A percentile compares a stretch with the other conserved stretches of the same genome.
Conservation (phyloP, 1,140 invertebrate genomes). For the Atta cephalotes region DNA sequence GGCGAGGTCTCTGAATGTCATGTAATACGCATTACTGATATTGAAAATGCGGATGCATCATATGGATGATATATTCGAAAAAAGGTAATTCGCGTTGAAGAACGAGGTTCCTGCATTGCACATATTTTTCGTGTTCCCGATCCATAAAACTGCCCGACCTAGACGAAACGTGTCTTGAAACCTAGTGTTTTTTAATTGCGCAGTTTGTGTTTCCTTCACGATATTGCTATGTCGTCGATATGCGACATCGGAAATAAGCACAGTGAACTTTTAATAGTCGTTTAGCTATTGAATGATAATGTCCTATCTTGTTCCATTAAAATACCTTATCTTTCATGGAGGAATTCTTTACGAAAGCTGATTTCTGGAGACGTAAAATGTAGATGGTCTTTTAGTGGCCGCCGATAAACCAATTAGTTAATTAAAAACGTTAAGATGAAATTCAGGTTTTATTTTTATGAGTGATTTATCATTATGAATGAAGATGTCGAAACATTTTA, state of each 20-base stretch:
- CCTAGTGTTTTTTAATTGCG: background rate
- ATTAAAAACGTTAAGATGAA: background rate
- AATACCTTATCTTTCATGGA: background rate
- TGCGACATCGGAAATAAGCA: background rate
- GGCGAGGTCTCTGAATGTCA: slow-evolving; percentile 36
- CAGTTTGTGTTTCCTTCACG: background rate
- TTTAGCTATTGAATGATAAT: slow-evolving; percentile 1
- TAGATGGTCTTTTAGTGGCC: background rate
- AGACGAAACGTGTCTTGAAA: background rate
- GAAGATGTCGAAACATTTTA: background rate
- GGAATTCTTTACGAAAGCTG: background rate
- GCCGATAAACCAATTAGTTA: background rate
- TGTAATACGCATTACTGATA: slow-evolving; percentile 18
- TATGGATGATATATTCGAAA: background rate
- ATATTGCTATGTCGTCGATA: background rate
- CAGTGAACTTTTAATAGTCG: background rate
- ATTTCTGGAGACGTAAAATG: too few relatives aligned
- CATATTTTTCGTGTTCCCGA: background rate
- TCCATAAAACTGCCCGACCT: background rate
- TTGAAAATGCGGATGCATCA: background rate
- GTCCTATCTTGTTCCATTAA: background rate
- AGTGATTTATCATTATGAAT: background rate
- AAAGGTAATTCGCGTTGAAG: background rate
- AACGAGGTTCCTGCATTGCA: background rate
- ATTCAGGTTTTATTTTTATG: background rate